Evolutionary conservation across 2,888 invertebrate genomes (phyloP).

Genomic region (Dinocampus coccinellae): DNA sequence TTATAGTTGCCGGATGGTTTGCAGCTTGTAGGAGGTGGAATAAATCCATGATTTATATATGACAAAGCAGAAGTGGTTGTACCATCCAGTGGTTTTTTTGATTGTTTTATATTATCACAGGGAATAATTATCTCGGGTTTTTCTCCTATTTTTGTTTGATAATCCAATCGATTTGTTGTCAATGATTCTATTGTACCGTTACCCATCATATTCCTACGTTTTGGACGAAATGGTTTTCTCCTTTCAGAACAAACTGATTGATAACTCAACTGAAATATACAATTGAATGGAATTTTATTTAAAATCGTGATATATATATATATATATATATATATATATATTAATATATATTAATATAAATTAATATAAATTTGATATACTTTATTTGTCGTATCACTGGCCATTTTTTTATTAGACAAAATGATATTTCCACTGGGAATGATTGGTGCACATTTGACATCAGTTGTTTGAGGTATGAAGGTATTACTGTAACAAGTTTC

Average conservation of each 20-base stretch:
- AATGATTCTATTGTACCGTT: constrained; percentile 60
- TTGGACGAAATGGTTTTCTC: constrained; percentile 58
- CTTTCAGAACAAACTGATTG: constrained; percentile 58
- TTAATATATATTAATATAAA: constrained; percentile 47
- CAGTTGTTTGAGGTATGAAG: constrained; percentile 49
- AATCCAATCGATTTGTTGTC: constrained; percentile 63
- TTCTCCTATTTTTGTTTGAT: constrained; percentile 53
- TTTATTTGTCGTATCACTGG: constrained; percentile 63
- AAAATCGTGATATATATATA: too few relatives aligned
- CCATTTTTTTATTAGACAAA: constrained; percentile 56
- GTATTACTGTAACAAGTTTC: constrained; percentile 57
- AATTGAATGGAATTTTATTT: constrained; percentile 11
- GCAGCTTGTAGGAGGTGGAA: constrained; percentile 55
- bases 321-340: too few relatives aligned
- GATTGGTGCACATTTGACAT: constrained; percentile 45
- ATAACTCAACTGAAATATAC: constrained; percentile 61
- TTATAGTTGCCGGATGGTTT: constrained; percentile 58
- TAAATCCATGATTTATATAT: constrained; percentile 58
- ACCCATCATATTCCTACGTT: constrained; percentile 53
- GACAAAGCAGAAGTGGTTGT: constrained; percentile 62
- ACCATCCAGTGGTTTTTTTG: constrained; percentile 57
- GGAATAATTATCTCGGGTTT: constrained; percentile 58
- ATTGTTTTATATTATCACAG: constrained; percentile 58
- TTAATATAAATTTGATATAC: too few relatives aligned
- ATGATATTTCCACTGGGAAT: constrained; percentile 54